Conservation (phyloP, 2,888 invertebrate species). For the Pristionchus japonicus region DNA sequence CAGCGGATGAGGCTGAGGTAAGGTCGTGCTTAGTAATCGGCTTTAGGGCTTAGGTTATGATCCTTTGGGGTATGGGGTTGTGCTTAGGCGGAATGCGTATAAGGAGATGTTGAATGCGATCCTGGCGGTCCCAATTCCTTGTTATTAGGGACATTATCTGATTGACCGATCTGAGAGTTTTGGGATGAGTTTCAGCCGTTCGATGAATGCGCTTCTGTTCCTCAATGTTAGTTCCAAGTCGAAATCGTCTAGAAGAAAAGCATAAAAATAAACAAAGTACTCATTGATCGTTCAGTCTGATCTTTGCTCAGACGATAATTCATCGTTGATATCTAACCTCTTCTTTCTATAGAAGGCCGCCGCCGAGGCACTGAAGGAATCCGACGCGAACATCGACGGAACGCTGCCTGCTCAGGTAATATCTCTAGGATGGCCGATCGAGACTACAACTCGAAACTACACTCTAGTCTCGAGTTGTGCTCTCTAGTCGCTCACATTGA, state of each 20-base stretch:
- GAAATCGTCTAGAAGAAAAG: no score
- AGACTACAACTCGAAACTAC: background rate
- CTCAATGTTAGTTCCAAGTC: no score
- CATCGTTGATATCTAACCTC: background rate
- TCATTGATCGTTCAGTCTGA: background rate
- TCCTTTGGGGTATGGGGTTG: no score
- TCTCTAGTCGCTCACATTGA: conserved; percentile 28
- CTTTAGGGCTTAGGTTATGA: no score
- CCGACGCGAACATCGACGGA: conserved; percentile 35
- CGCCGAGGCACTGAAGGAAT: conserved; percentile 46
- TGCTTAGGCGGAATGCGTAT: conserved; percentile 75
- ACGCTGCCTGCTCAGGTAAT: conserved; percentile 35
- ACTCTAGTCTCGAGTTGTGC: conserved; percentile 47
- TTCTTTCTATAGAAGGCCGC: conserved; percentile 45
- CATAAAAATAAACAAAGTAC: no score
- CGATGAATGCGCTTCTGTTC: no score
- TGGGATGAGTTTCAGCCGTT: no score
- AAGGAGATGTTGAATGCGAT: conserved; percentile 76
- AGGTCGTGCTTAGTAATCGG: no score
- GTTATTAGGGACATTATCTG: no score
- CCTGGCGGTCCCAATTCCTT: no score
- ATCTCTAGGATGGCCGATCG: no score
- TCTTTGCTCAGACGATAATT: background rate
- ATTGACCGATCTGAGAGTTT: no score
- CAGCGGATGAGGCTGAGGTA: conserved; percentile 70